These are phyloP conservation scores for Saguinus midas DNA, from an alignment of 2,113 vertebrate genomes.

Conservation along the genomic window DNA sequence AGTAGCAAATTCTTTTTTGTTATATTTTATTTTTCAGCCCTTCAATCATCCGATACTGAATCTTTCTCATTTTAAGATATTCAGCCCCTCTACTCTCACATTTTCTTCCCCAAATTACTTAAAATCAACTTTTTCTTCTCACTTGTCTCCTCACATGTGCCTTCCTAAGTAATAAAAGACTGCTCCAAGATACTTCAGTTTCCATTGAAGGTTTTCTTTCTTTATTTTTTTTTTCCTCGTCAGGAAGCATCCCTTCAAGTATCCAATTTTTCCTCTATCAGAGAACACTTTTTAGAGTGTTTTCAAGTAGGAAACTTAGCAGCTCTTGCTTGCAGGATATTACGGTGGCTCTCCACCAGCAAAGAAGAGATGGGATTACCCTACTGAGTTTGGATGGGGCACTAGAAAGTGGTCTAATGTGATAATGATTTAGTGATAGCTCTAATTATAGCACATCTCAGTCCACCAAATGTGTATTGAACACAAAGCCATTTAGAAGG, in stretches of 20 bases:
- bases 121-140: not conserved
- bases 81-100: not conserved
- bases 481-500: constrained; percentile 59
- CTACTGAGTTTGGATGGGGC: constrained; percentile 3
- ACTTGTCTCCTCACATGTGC: not conserved
- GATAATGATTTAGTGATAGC: constrained; percentile 70
- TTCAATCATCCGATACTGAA: not conserved
- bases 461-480: constrained; percentile 60
- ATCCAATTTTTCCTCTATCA: constrained; percentile 17
- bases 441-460: constrained; percentile 64
- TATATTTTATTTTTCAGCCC: not conserved
- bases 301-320: constrained; percentile 37
- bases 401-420: constrained; percentile 59
- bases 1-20: not conserved
- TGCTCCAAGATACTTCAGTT: not conserved
- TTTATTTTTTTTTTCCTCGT: not conserved
- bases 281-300: constrained; percentile 35
- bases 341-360: constrained; percentile 9
- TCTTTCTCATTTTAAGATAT: not conserved
- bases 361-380: constrained; percentile 2
- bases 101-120: not conserved
- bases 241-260: constrained; percentile 43
- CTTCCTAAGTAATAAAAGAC: not conserved
- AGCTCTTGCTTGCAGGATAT: not conserved
- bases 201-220: constrained; percentile 17